A percentile compares a stretch with the other conserved stretches of the same genome.
Conservation (phyloP, 2,113 vertebrate species). For the Nycticryphes semicollaris region DNA sequence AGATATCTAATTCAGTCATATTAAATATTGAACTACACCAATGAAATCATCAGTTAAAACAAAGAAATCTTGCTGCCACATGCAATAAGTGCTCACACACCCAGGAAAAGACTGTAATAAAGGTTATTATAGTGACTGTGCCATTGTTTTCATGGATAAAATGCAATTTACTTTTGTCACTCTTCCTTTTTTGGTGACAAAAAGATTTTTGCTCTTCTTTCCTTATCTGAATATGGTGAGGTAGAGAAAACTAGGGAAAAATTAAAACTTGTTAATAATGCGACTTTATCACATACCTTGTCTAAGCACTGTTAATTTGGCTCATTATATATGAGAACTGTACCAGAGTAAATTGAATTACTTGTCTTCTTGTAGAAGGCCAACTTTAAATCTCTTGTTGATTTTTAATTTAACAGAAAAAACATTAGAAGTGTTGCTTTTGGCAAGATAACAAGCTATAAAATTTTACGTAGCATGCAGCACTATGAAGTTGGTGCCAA, state of each 20-base stretch:
- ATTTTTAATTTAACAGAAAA: constrained; percentile 63
- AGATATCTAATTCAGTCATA: background rate
- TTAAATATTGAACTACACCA: background rate
- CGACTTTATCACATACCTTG: background rate
- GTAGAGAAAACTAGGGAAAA: background rate
- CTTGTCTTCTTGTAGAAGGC: background rate
- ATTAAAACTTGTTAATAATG: background rate
- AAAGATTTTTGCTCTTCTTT: background rate
- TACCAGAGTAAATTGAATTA: constrained; percentile 39
- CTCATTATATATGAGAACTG: background rate
- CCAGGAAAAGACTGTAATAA: background rate
- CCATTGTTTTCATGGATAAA: background rate
- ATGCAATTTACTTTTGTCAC: background rate
- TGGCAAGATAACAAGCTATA: constrained; percentile 50
- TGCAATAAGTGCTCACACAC: background rate
- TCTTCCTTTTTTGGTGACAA: background rate
- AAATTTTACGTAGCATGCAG: constrained; percentile 49
- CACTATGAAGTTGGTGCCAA: constrained; percentile 22
- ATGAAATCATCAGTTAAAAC: background rate
- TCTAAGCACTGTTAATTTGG: background rate
- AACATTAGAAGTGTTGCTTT: constrained; percentile 48
- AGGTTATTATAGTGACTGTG: background rate
- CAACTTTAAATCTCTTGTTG: constrained; percentile 55
- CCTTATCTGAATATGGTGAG: background rate
- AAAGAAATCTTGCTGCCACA: background rate